phyloP scores from a whole-genome alignment of 1,140 invertebrate genomes.

The Calliphora vicina region DNA sequence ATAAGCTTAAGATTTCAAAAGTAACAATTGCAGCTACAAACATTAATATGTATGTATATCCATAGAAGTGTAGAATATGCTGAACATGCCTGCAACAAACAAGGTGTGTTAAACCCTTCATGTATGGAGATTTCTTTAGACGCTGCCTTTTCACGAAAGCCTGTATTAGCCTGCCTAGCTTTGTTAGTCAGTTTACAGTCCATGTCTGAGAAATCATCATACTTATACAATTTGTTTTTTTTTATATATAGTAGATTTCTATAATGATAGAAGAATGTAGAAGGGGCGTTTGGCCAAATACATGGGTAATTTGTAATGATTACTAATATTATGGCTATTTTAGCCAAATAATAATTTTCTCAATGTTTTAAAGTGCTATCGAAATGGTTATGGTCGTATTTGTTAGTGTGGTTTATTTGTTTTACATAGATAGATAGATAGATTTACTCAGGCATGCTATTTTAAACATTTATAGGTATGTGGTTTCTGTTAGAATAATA shows the following conservation, averaged over 20 bases:
- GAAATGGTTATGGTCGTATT: not conserved
- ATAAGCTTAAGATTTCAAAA: not conserved
- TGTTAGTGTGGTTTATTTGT: not conserved
- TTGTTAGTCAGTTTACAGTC: not conserved
- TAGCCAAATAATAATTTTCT: constrained; percentile 10
- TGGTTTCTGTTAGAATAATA: too few relatives aligned
- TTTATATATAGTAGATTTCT: not conserved
- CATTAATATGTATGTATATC: too few relatives aligned
- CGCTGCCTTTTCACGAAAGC: too few relatives aligned
- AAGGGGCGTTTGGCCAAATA: not conserved
- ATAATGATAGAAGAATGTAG: not conserved
- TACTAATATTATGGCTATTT: constrained; percentile 17
- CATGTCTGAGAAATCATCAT: not conserved
- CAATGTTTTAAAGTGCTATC: not conserved
- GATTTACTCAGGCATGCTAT: too few relatives aligned
- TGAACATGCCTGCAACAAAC: not conserved
- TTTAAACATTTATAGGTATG: too few relatives aligned
- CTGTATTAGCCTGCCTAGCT: not conserved
- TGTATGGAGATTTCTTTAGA: not conserved
- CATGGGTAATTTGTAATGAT: constrained; percentile 10
- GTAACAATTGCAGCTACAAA: not conserved
- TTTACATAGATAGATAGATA: too few relatives aligned
- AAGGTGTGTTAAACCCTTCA: not conserved
- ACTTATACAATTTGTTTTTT: not conserved
- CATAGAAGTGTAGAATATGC: not conserved